Base-by-base conservation (phyloP, 2,797 vertebrate species). In the Linurgus olivaceus region DNA sequence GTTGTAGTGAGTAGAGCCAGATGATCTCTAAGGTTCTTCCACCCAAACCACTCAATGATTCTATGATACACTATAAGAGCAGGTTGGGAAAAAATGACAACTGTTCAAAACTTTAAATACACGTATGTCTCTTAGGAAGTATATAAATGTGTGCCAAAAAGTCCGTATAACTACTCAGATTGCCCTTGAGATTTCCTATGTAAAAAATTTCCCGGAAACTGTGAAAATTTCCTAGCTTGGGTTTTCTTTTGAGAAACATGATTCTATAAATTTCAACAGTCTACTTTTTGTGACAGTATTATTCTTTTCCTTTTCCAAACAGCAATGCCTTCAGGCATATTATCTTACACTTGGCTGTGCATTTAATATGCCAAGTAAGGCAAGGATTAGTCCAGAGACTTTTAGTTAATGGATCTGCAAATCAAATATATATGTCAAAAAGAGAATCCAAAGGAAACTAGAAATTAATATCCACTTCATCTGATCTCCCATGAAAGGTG, bases 381-480 rank as follows among this genome's bases (percentile, higher is more conserved):
- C 71, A 86, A 91, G 70, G 58, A 94, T 88, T 91, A 87, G 71
- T 77, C 63, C 57, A 55, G 71, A 90, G 40, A 48, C 23, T 54
- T 91, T 79, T 78, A 86, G 77, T 51, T 94, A 90, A 58, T 91
- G 38, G 71, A 58, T 90, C 58, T 86, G 50, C 37, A 94, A 95
- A 91, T 85, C 71, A 89, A 90, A 78, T 89, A 72, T 6, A 17
- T 83, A 86, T 76, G 63, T 88, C 72, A 97, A 94, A 94, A 95
- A 73, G 12, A 88, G 38, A 92, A 94, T 92, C 90, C 75, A 67
- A 57, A 73, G 38, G 86, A 96, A 97, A 80, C 58, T 37, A 84
- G 45, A 96, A 91, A 91, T 45, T 88, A 88, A 93, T 92, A 73
- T 79, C 88, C 37, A 51, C 59, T 92, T 95, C 68, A 95, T 86